These are phyloP conservation scores for Cercopithecus diana DNA, from an alignment of 2,797 vertebrate species.

Conservation along the genomic window DNA sequence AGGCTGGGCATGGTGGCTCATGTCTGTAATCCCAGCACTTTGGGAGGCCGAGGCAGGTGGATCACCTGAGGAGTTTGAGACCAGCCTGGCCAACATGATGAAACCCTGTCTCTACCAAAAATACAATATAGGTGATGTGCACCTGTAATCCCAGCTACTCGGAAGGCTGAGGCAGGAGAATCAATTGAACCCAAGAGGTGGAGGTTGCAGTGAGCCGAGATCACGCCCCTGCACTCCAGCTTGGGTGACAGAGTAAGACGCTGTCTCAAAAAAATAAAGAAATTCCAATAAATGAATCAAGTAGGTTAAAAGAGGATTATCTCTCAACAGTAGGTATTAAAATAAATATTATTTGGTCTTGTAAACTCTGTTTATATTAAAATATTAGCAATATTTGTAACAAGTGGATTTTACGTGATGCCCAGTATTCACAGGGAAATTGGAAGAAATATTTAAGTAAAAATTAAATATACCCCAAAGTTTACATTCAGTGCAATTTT, in stretches of 20 bases:
- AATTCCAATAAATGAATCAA: conserved; percentile 48
- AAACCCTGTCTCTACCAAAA: background rate
- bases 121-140: background rate
- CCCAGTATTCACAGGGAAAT: conserved; percentile 43
- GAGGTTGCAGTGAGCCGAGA: background rate
- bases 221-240: background rate
- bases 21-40: background rate
- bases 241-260: background rate
- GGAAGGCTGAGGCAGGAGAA: background rate
- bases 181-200: background rate
- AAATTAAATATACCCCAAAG: conserved; percentile 39
- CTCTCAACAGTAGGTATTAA: conserved; percentile 44
- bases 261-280: background rate
- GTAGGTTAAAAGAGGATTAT: conserved; percentile 45
- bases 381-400: conserved; percentile 47
- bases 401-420: conserved; percentile 49
- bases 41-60: background rate
- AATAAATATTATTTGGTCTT: conserved; percentile 43
- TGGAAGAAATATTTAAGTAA: conserved; percentile 54
- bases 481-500: conserved; percentile 52
- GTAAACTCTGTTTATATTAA: conserved; percentile 24
- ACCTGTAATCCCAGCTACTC: background rate
- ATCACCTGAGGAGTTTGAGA: background rate
- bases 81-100: background rate
- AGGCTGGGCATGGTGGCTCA: background rate